phyloP scores from a whole-genome alignment of 2,113 vertebrate genomes.

The Python bivittatus region DNA sequence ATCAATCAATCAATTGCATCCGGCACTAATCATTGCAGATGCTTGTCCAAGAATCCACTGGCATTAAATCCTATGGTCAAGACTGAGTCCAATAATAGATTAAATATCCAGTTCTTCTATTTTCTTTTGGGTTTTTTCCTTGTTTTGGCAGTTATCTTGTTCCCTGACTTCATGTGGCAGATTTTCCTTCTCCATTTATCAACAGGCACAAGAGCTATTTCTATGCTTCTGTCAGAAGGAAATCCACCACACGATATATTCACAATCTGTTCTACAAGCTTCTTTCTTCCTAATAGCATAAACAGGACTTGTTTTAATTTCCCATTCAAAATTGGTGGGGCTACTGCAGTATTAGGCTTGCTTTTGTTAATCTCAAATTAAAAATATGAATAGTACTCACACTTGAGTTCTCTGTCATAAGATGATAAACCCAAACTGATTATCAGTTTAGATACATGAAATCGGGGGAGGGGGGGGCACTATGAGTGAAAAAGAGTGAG shows the following conservation, averaged over 20 bases:
- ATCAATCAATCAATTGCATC: not conserved
- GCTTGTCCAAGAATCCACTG: not conserved
- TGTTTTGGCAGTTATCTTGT: not conserved
- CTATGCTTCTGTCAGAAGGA: not conserved
- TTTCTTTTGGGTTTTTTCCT: not conserved
- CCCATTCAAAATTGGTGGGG: not conserved
- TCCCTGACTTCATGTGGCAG: not conserved
- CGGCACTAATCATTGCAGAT: not conserved
- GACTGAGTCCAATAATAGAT: not conserved
- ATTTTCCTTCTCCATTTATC: not conserved
- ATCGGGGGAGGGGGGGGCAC: not conserved
- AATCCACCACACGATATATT: not conserved
- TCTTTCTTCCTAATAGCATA: not conserved
- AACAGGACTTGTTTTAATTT: not conserved
- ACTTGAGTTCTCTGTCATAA: not conserved
- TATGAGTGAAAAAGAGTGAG: not conserved
- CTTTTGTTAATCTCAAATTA: not conserved
- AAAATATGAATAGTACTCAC: no score
- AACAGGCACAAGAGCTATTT: not conserved
- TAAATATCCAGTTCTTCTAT: not conserved
- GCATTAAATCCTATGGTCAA: not conserved
- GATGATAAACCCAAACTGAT: not conserved
- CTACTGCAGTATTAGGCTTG: not conserved
- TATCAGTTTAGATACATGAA: not conserved
- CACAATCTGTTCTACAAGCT: not conserved